A percentile compares a stretch with the other conserved stretches of the same genome.
phyloP scores from a whole-genome alignment of 2,888 invertebrate genomes.

The Trichogramma dendrolimi region DNA sequence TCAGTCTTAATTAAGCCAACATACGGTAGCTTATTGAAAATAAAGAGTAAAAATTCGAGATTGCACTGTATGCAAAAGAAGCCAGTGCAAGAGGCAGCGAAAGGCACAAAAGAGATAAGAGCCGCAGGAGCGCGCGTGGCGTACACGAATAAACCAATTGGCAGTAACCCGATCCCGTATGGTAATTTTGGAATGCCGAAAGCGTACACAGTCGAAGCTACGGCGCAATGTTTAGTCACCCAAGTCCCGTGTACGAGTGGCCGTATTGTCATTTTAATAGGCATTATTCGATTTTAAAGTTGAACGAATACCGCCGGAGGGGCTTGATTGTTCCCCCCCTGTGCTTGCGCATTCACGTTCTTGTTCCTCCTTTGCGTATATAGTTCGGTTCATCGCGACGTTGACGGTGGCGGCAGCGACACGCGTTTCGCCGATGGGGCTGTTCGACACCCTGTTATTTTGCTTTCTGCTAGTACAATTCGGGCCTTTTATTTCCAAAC shows the following conservation, averaged over 20 bases:
- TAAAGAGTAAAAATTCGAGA: no score
- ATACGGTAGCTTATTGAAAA: no score
- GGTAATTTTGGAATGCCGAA: conserved; percentile 40
- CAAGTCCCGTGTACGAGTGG: conserved; percentile 34
- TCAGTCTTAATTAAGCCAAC: no score
- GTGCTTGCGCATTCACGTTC: no score
- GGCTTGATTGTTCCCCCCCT: conserved; percentile 45
- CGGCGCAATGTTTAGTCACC: conserved; percentile 50
- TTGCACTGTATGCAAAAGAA: background rate
- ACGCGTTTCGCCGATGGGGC: conserved; percentile 42
- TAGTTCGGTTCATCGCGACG: background rate
- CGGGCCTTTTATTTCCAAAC: no score
- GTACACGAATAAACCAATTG: conserved; percentile 43
- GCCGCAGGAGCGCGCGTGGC: conserved; percentile 9
- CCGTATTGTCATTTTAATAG: conserved; percentile 52
- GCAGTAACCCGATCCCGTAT: conserved; percentile 52
- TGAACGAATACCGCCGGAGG: conserved; percentile 48
- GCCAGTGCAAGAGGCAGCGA: background rate
- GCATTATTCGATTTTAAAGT: conserved; percentile 53
- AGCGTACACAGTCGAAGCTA: conserved; percentile 32
- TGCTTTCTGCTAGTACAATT: conserved; percentile 30
- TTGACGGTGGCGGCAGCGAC: background rate
- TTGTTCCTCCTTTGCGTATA: no score
- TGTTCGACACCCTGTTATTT: conserved; percentile 46
- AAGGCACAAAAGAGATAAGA: background rate